phyloP scores from a whole-genome alignment of 2,888 invertebrate genomes.

The Agonopterix subpropinquella region DNA sequence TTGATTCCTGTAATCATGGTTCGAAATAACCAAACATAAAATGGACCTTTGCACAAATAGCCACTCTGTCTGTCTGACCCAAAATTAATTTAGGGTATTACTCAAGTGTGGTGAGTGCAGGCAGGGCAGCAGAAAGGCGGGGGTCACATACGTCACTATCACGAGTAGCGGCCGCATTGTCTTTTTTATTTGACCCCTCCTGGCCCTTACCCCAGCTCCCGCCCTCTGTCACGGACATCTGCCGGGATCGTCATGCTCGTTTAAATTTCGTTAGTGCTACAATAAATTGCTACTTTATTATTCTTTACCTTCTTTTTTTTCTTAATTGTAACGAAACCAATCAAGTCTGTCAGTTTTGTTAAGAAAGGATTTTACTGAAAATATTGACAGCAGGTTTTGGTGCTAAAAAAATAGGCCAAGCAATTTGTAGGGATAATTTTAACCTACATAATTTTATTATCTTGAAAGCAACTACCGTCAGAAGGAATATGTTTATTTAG shows the following conservation, averaged over 20 bases:
- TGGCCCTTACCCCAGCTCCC: not conserved
- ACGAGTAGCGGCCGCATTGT: constrained; percentile 24
- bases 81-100: constrained; percentile 36
- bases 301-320: not conserved
- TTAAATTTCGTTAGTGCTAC: not conserved
- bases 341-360: too few species aligned
- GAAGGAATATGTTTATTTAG: too few species aligned
- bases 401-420: too few species aligned
- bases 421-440: too few species aligned
- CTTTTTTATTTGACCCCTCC: constrained; percentile 24
- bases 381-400: too few species aligned
- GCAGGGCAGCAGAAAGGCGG: constrained; percentile 17
- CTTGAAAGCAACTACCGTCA: too few species aligned
- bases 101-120: constrained; percentile 25
- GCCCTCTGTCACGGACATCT: not conserved
- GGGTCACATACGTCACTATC: constrained; percentile 34
- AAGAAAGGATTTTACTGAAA: too few species aligned
- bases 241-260: not conserved
- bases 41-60: constrained; percentile 4
- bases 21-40: not conserved
- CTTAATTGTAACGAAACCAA: too few species aligned
- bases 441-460: too few species aligned
- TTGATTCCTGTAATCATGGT: not conserved
- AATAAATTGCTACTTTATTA: not conserved
- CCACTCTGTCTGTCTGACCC: constrained; percentile 22